A percentile compares a stretch with the other conserved stretches of the same genome.
phyloP scores from a whole-genome alignment of 37 sponge, comb jelly and placozoan species.

The Geodia barretti region DNA sequence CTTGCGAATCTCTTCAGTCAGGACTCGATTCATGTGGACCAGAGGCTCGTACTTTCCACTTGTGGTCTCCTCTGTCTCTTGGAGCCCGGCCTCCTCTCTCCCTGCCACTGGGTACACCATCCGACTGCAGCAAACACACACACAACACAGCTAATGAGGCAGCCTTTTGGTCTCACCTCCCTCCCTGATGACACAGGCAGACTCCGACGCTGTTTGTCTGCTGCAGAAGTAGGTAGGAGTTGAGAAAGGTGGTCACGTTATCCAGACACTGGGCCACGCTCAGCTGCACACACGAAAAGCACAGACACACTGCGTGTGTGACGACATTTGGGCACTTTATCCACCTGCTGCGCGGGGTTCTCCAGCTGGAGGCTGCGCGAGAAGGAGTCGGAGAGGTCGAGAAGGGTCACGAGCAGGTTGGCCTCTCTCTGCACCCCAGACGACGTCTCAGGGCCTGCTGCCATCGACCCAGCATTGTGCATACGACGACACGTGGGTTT shows the following conservation, averaged over 20 bases:
- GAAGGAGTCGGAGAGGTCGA: conserved; percentile 40
- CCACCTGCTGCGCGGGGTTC: conserved; percentile 38
- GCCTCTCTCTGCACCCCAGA: conserved; percentile 6
- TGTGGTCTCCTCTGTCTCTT: background rate
- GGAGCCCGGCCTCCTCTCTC: conserved; percentile 8
- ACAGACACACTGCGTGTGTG: background rate
- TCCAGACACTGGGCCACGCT: conserved; percentile 55
- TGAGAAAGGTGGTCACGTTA: conserved; percentile 55
- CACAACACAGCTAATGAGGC: background rate
- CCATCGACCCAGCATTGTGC: background rate
- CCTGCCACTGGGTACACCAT: conserved; percentile 43
- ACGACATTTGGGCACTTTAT: background rate
- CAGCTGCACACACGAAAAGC: conserved; percentile 36
- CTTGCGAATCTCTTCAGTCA: conserved; percentile 31
- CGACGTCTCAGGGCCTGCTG: background rate
- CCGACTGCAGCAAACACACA: conserved; percentile 7
- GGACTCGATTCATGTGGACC: conserved; percentile 48
- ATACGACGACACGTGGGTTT: background rate
- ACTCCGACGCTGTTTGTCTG: conserved; percentile 68
- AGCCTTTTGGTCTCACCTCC: conserved; percentile 41
- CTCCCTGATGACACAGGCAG: conserved; percentile 64
- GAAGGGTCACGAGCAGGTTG: conserved; percentile 30
- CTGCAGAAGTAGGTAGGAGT: conserved; percentile 61
- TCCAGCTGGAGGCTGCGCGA: conserved; percentile 7
- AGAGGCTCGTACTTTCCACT: conserved; percentile 69